Evolutionary conservation across 2,113 vertebrate genomes (phyloP).

Genomic region (Anthoscopus minutus): DNA sequence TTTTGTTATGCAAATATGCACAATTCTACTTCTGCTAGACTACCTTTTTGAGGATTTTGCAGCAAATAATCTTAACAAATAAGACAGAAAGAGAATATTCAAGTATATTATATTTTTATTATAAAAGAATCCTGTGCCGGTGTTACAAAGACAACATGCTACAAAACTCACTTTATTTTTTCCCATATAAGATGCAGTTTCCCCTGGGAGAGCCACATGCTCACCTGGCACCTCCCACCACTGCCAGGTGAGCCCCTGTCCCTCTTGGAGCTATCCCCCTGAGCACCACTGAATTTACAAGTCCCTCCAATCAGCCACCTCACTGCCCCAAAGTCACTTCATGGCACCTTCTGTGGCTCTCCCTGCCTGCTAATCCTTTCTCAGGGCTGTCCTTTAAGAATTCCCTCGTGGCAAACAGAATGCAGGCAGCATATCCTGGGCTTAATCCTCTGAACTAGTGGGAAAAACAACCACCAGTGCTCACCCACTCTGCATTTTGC

Average conservation of each 20-base stretch:
- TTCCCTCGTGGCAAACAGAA: background rate
- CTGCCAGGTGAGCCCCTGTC: background rate
- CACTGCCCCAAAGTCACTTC: background rate
- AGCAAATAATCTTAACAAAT: background rate
- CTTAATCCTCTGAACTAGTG: background rate
- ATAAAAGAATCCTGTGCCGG: background rate
- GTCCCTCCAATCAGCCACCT: background rate
- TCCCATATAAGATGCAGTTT: no score
- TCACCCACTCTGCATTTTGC: background rate
- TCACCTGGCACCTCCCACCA: background rate
- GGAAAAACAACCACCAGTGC: rapidly evolving
- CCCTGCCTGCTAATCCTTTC: background rate
- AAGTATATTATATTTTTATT: background rate
- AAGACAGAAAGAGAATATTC: background rate
- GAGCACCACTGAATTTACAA: rapidly evolving
- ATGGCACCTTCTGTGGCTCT: rapidly evolving
- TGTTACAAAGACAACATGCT: background rate
- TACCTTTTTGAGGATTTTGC: background rate
- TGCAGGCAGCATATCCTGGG: background rate
- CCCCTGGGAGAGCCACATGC: background rate
- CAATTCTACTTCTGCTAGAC: background rate
- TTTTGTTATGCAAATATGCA: background rate
- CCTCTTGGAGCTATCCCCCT: rapidly evolving
- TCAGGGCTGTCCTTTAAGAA: background rate
- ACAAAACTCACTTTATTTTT: background rate